Percentiles rank a stretch among this genome's conserved stretches.
Evolutionary conservation across 2,113 vertebrate species (phyloP).

Genomic region (Prolemur simus): DNA sequence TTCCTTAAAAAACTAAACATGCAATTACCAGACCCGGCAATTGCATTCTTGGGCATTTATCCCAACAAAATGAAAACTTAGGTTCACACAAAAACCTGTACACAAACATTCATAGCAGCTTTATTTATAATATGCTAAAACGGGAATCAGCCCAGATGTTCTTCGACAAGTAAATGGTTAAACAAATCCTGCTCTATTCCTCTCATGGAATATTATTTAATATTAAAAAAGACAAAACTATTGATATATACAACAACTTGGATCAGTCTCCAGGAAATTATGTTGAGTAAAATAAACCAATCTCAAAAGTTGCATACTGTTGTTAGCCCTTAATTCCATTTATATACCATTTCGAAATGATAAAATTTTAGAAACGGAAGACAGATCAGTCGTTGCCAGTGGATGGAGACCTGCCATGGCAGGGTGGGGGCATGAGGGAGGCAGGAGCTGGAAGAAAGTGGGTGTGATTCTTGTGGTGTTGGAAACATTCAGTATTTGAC

Average conservation of each 20-base stretch:
- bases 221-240: not conserved
- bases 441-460: not conserved
- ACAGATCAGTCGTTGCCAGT: not conserved
- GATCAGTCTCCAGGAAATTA: not conserved
- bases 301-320: not conserved
- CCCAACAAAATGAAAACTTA: not conserved
- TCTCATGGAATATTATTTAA: not conserved
- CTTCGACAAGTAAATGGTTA: not conserved
- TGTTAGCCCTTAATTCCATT: not conserved
- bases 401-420: not conserved
- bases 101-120: not conserved
- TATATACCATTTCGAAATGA: not conserved
- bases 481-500: not conserved
- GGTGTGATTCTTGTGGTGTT: not conserved
- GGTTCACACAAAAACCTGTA: not conserved
- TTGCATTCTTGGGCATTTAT: not conserved
- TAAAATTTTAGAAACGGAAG: not conserved
- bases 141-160: not conserved
- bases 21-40: slow-evolving; percentile 2
- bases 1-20: slow-evolving; percentile 20
- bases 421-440: not conserved
- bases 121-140: not conserved
- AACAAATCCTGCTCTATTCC: not conserved
- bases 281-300: not conserved
- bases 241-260: not conserved